Percentiles rank a stretch among this genome's conserved stretches.
These are phyloP conservation scores for Drosophila oshimai DNA, from an alignment of 1,140 invertebrate species.

Conservation along the genomic window DNA sequence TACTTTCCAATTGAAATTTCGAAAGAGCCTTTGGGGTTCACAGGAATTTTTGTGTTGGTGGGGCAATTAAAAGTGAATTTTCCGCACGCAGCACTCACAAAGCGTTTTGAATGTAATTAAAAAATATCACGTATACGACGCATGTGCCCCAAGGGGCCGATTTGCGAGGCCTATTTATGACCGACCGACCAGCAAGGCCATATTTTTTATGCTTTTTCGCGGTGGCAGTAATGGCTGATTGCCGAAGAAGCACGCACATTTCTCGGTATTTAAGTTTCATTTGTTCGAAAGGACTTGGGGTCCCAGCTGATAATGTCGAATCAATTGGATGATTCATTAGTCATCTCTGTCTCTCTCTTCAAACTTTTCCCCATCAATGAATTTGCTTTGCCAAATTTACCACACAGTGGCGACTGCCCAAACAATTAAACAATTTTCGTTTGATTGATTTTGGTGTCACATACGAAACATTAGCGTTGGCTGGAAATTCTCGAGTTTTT, in stretches of 20 bases:
- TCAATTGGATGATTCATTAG: slow-evolving; percentile 11
- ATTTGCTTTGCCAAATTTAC: slow-evolving; percentile 21
- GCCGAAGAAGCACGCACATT: slow-evolving; percentile 33
- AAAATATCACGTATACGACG: slow-evolving; percentile 79
- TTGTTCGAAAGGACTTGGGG: neutral
- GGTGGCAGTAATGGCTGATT: slow-evolving; percentile 17
- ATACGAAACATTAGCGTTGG: slow-evolving; percentile 9
- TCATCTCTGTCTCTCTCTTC: neutral
- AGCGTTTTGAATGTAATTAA: slow-evolving; percentile 68
- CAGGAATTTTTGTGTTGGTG: slow-evolving; percentile 6
- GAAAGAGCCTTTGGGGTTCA: neutral
- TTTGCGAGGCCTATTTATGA: slow-evolving; percentile 64
- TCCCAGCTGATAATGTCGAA: neutral
- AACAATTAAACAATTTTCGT: slow-evolving; percentile 17
- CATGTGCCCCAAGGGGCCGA: slow-evolving; percentile 62
- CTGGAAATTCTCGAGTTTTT: slow-evolving; percentile 33
- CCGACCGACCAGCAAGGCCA: slow-evolving; percentile 24
- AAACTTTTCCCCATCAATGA: neutral
- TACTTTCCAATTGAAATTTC: slow-evolving; percentile 32
- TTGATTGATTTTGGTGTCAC: slow-evolving; percentile 16
- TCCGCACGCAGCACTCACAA: slow-evolving; percentile 35
- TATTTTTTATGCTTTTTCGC: slow-evolving; percentile 25
- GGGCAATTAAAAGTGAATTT: slow-evolving; percentile 67
- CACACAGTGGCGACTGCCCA: neutral
- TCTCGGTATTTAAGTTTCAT: slow-evolving; percentile 5